These are phyloP conservation scores for Spodoptera picta DNA, from an alignment of 2,888 invertebrate genomes.

Conservation along the genomic window DNA sequence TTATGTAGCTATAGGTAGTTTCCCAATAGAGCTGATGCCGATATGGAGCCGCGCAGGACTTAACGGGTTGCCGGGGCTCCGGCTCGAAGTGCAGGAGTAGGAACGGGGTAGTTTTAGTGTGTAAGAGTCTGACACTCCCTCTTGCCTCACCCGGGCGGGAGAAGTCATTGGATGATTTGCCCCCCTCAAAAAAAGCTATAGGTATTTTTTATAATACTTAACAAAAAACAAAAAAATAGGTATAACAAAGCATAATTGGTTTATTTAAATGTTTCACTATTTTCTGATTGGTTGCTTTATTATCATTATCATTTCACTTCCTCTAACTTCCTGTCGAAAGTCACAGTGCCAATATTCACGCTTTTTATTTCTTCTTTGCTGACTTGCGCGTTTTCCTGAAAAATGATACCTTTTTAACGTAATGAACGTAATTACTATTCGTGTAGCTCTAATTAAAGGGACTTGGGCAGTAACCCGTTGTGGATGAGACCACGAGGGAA, in stretches of 20 bases:
- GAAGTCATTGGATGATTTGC: too few species aligned
- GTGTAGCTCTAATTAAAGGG: conserved; percentile 5
- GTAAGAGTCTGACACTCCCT: too few species aligned
- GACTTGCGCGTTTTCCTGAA: conserved; percentile 75
- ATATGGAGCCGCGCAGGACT: too few species aligned
- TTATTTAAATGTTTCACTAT: conserved; percentile 48
- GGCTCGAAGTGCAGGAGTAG: too few species aligned
- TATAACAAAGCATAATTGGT: conserved; percentile 35
- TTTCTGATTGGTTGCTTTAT: conserved; percentile 31
- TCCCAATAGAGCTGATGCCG: too few species aligned
- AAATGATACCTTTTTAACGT: conserved; percentile 42
- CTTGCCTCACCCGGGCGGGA: too few species aligned
- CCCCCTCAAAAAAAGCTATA: background rate
- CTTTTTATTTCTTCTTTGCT: conserved; percentile 85
- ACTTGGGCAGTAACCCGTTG: conserved; percentile 6
- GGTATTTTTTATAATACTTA: background rate
- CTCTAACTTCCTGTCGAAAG: conserved; percentile 83
- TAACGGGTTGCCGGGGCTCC: too few species aligned
- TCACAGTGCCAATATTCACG: conserved; percentile 83
- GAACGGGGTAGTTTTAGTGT: too few species aligned
- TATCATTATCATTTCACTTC: conserved; percentile 73
- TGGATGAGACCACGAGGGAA: conserved; percentile 2
- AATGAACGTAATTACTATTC: conserved; percentile 12
- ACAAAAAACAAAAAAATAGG: conserved; percentile 6
- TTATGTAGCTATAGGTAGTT: too few species aligned